Evolutionary conservation across 2,113 vertebrate genomes (phyloP).

Genomic region (Semnopithecus entellus): DNA sequence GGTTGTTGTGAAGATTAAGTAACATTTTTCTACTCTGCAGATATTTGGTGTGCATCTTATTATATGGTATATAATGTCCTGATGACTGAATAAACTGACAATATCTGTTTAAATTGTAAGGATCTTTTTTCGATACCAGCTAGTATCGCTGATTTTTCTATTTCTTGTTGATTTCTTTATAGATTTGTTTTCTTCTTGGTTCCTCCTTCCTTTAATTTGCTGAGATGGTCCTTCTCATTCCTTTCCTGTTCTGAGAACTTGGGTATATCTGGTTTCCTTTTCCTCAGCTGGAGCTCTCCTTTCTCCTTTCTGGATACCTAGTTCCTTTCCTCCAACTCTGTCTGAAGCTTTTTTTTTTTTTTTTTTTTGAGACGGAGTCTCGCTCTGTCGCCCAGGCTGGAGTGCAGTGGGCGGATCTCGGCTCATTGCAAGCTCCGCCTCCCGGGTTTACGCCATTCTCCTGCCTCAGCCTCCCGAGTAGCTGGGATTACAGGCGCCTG

Average conservation of each 20-base stretch:
- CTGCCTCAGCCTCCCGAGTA: too few relatives aligned
- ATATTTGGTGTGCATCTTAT: neutral
- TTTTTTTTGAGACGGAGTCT: too few relatives aligned
- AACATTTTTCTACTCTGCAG: neutral
- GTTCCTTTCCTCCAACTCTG: neutral
- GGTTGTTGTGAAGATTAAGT: neutral
- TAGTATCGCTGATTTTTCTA: neutral
- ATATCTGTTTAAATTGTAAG: neutral
- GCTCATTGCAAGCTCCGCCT: too few relatives aligned
- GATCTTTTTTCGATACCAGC: neutral
- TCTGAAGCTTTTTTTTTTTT: neutral
- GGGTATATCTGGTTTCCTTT: neutral
- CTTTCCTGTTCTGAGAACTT: neutral
- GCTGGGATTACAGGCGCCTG: too few relatives aligned
- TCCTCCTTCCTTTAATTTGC: neutral
- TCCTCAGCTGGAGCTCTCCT: neutral
- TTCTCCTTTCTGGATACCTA: neutral
- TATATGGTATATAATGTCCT: neutral
- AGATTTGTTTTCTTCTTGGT: constrained; percentile 18
- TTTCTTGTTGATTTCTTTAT: neutral
- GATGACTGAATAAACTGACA: neutral
- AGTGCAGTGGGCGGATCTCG: too few relatives aligned
- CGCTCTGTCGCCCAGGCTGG: too few relatives aligned
- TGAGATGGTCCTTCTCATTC: neutral
- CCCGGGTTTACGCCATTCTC: too few relatives aligned